Evolutionary conservation across 2,113 vertebrate species (phyloP), one percentile per base, ranked within the genome.

Genomic region (Morone chrysops): DNA sequence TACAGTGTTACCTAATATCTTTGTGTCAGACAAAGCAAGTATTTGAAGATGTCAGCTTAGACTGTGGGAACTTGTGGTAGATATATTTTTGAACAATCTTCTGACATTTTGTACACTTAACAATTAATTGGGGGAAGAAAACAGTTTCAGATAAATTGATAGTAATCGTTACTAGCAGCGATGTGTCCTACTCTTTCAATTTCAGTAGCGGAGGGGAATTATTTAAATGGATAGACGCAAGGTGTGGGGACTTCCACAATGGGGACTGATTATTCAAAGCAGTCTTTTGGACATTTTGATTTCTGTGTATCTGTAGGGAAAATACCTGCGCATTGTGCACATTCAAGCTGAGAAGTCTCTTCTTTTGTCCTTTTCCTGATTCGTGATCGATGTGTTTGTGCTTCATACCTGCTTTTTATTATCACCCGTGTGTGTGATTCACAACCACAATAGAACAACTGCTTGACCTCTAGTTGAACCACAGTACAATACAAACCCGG

Each of bases 401-500:
- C 70, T 77, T 72, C 56, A 65, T 75, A 69, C 65, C 78, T 67
- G 54, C 57, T 78, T 51, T 31, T 4, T 40, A 62, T 67, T 83
- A 62, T 63, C 87, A 76, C 71, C 72, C 59, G 31, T 31, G 31
- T 53, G 81, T 84, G 50, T 45, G 36, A 65, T 60, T 83, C 82
- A 73, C 70, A 54, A 31, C 70, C 62, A 87, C 84, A 92, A 75
- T 81, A 78, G 81, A 87, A 81, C 75, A 85, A 90, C 66, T 68
- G 68, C 22, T 83, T 92, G 90, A 90, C 90, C 92, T 89, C 47
- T 7, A 40, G 5, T 59, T 94, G 92, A 93, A 94, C 93, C 68
- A 66, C 70, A 69, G 38, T 59, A 85, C 89, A 91, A 90, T 92
- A 71, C 84, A 78, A 92, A 77, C 66, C 76, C 22, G 36, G 83